phyloP scores from a whole-genome alignment of 1,140 invertebrate genomes.

The Drosophila nannoptera region DNA sequence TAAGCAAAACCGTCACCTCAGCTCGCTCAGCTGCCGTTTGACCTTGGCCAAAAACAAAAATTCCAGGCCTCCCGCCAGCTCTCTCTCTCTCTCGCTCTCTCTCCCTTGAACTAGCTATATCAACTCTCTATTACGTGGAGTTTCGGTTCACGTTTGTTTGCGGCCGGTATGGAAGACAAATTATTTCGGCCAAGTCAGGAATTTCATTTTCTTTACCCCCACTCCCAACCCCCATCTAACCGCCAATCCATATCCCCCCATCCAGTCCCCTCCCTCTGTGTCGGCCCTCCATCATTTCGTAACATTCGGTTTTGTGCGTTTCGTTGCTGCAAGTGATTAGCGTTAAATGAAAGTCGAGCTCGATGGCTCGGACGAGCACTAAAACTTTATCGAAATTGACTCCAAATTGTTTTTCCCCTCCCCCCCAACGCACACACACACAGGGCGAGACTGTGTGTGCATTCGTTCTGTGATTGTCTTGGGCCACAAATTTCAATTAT shows the following conservation, averaged over 20 bases:
- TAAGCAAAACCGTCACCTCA: constrained; percentile 78
- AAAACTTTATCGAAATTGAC: constrained; percentile 77
- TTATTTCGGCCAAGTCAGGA: constrained; percentile 62
- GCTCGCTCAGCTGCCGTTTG: constrained; percentile 57
- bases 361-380: constrained; percentile 27
- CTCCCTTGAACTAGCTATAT: constrained; percentile 7
- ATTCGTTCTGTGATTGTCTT: constrained; percentile 28
- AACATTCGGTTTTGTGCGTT: constrained; percentile 21
- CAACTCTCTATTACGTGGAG: neutral
- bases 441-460: too few species aligned
- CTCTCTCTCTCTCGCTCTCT: neutral
- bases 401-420: constrained; percentile 55
- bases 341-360: constrained; percentile 67
- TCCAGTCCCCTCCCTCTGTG: neutral
- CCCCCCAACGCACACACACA: neutral
- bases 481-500: constrained; percentile 74
- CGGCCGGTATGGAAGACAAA: constrained; percentile 69
- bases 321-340: constrained; percentile 75
- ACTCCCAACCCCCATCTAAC: neutral
- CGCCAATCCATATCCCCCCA: too few species aligned
- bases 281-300: neutral
- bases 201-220: constrained; percentile 43
- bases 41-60: constrained; percentile 72
- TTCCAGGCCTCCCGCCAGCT: neutral
- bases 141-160: constrained; percentile 25